A percentile compares a stretch with the other conserved stretches of the same genome.
Conservation (phyloP, 2,113 vertebrate genomes). For the Carlito syrichta region DNA sequence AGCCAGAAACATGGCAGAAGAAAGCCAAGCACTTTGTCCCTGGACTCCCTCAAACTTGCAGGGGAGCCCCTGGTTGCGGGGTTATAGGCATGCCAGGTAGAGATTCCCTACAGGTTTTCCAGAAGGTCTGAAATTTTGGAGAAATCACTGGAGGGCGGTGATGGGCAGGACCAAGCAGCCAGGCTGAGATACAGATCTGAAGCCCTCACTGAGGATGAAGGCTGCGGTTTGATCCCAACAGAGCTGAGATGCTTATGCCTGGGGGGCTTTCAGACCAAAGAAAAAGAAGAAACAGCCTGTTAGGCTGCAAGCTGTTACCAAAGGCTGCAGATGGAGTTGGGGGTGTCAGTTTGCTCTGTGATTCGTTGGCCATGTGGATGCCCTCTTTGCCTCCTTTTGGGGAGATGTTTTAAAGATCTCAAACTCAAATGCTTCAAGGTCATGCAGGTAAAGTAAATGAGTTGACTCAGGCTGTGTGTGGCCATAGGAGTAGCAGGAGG, state of each 20-base stretch:
- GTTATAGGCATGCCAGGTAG: neutral
- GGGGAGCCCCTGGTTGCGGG: neutral
- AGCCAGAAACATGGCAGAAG: neutral
- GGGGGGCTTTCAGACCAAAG: neutral
- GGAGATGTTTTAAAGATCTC: neutral
- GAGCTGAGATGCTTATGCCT: no score
- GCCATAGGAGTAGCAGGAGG: neutral
- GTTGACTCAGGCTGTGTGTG: neutral
- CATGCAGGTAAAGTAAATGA: neutral
- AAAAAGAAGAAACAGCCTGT: neutral
- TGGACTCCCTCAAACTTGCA: neutral
- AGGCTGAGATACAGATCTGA: neutral
- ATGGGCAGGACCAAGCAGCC: neutral
- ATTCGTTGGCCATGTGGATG: neutral
- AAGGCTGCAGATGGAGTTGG: neutral
- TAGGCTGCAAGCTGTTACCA: neutral
- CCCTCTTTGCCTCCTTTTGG: neutral
- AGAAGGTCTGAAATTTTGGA: neutral
- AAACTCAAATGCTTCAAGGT: neutral
- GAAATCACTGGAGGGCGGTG: neutral
- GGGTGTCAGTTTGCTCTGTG: neutral
- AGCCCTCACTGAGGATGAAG: accelerated
- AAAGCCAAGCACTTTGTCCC: neutral
- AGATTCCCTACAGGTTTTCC: neutral
- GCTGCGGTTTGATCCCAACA: accelerated